Evolutionary conservation across 2,797 vertebrate genomes (phyloP).

Genomic region (Ctenosaura bakeri): DNA sequence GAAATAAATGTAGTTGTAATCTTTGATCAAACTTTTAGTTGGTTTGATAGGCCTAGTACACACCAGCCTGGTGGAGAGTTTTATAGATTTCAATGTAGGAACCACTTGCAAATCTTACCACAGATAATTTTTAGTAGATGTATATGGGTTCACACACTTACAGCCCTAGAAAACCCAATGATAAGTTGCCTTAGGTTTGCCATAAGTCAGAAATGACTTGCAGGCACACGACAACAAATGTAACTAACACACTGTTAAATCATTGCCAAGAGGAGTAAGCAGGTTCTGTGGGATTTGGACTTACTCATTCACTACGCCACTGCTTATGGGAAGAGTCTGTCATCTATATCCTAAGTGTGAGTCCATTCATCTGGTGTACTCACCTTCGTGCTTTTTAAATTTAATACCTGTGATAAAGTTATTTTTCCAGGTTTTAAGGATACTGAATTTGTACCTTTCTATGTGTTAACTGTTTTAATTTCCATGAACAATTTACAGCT

Average conservation of each 20-base stretch:
- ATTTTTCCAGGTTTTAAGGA: conserved; percentile 2
- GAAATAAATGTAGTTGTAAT: conserved; percentile 6
- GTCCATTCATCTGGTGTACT: not conserved
- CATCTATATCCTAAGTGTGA: not conserved
- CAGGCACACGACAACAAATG: too few relatives aligned
- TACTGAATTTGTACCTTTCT: conserved; percentile 29
- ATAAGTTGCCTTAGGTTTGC: too few relatives aligned
- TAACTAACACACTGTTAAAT: not conserved
- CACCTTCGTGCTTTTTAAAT: not conserved
- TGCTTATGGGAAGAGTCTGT: not conserved
- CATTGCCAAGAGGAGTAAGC: not conserved
- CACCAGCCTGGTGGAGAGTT: not conserved
- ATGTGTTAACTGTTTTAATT: conserved; percentile 23
- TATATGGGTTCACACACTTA: not conserved
- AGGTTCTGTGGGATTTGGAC: not conserved
- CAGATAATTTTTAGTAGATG: not conserved
- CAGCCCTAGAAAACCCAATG: too few relatives aligned
- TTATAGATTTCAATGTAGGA: not conserved
- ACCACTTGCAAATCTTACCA: not conserved
- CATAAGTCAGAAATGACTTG: too few relatives aligned
- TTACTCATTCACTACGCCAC: not conserved
- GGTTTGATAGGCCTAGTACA: too few relatives aligned
- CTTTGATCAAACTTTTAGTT: not conserved
- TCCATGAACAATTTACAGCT: conserved; percentile 30
- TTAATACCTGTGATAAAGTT: not conserved